A percentile compares a stretch with the other conserved stretches of the same genome.
phyloP scores from a whole-genome alignment of 2,888 invertebrate species.

The Athripsodes cinereus region DNA sequence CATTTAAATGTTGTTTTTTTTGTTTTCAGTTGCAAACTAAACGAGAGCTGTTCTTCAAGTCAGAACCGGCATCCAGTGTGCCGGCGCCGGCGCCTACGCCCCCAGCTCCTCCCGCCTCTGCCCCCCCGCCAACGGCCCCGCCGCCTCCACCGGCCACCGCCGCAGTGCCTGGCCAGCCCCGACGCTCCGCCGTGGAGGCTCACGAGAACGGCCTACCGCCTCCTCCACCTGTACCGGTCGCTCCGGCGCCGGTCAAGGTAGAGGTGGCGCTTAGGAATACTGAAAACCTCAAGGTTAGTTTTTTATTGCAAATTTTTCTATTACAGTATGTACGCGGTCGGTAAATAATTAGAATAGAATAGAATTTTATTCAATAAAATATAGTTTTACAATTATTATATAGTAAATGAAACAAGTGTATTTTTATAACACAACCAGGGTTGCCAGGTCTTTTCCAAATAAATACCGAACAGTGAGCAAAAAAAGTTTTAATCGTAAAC shows the following conservation, averaged over 20 bases:
- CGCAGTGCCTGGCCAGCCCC: conserved; percentile 42
- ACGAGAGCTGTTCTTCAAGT: conserved; percentile 82
- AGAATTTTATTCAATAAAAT: too few relatives aligned
- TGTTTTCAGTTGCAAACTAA: conserved; percentile 73
- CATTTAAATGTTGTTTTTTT: too few relatives aligned
- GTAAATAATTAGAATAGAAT: too few relatives aligned
- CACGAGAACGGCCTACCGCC: conserved; percentile 42
- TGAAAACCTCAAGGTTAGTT: conserved; percentile 45
- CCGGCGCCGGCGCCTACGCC: conserved; percentile 33
- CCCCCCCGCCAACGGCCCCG: conserved; percentile 31
- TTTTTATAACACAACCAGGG: too few relatives aligned
- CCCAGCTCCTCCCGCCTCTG: conserved; percentile 35
- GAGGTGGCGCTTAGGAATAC: conserved; percentile 40
- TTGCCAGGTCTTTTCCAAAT: too few relatives aligned
- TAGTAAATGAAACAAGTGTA: too few relatives aligned
- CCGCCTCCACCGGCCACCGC: conserved; percentile 31
- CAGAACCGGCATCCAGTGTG: conserved; percentile 55
- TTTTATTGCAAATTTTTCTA: neutral
- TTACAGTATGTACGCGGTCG: too few relatives aligned
- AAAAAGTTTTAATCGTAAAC: too few relatives aligned
- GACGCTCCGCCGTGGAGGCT: conserved; percentile 42
- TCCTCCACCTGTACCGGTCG: conserved; percentile 44
- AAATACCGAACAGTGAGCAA: too few relatives aligned
- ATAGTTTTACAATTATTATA: too few relatives aligned
- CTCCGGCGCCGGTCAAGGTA: conserved; percentile 36